Conservation (phyloP, 2,797 vertebrate genomes). For the Phaenicophaeus curvirostris region DNA sequence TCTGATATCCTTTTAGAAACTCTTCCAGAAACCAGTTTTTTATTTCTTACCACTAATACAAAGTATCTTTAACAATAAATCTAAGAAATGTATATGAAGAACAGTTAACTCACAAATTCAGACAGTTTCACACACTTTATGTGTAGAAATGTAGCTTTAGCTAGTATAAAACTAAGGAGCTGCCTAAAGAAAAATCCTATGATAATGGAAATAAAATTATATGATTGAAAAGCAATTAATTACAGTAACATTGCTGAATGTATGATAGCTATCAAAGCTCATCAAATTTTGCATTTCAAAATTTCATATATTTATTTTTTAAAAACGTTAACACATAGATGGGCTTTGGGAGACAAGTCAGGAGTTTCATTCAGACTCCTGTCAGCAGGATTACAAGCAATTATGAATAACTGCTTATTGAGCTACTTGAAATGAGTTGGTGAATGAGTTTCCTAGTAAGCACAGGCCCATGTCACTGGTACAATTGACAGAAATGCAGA, state of each 20-base stretch:
- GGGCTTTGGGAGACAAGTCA: conserved; percentile 51
- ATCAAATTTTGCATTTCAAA: conserved; percentile 32
- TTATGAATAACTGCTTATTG: conserved; percentile 44
- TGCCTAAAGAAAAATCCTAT: neutral
- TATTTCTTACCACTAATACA: neutral
- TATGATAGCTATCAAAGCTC: conserved; percentile 59
- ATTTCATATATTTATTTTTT: conserved; percentile 2
- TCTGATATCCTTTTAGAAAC: neutral
- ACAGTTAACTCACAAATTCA: neutral
- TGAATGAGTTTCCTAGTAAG: conserved; percentile 41
- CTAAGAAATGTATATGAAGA: neutral
- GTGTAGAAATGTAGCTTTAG: neutral
- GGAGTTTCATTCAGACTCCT: conserved; percentile 39
- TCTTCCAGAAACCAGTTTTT: neutral
- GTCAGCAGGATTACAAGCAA: conserved; percentile 52
- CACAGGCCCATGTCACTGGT: neutral
- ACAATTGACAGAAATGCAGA: neutral
- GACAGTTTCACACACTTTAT: neutral
- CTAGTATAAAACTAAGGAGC: neutral
- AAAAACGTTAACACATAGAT: neutral
- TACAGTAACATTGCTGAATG: conserved; percentile 3
- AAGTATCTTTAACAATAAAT: neutral
- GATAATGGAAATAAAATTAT: neutral
- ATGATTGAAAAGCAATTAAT: conserved; percentile 46
- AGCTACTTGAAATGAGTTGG: conserved; percentile 40